Conservation (phyloP, 2,888 invertebrate genomes). For the Archips crataeganus region DNA sequence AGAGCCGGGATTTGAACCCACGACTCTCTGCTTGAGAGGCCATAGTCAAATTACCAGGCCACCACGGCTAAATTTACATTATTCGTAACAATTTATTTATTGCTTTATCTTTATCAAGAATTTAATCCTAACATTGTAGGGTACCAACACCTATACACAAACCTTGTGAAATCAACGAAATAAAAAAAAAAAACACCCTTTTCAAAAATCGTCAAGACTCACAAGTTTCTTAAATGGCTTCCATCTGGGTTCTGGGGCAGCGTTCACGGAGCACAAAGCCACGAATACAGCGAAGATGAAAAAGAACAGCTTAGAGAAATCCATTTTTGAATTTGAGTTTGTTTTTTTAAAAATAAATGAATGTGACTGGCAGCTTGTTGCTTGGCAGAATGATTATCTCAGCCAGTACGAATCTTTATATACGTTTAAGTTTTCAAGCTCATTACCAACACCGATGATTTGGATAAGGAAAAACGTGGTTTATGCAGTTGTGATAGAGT, state of each 20-base stretch:
- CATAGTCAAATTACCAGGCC: too few species aligned
- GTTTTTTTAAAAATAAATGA: slow-evolving; percentile 1
- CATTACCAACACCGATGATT: neutral
- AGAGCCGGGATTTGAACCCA: too few species aligned
- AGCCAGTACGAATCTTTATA: slow-evolving; percentile 19
- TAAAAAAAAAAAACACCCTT: too few species aligned
- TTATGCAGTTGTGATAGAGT: neutral
- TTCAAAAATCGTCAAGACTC: slow-evolving; percentile 8
- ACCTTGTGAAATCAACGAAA: too few species aligned
- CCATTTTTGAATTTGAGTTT: slow-evolving; percentile 11
- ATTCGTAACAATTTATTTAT: too few species aligned
- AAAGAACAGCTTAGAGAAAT: slow-evolving; percentile 36
- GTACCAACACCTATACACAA: too few species aligned
- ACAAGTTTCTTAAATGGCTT: slow-evolving; percentile 43
- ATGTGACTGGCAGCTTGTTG: slow-evolving; percentile 16
- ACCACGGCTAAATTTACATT: too few species aligned
- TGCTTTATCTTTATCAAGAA: too few species aligned
- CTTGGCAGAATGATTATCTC: slow-evolving; percentile 28
- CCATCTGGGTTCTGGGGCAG: slow-evolving; percentile 41
- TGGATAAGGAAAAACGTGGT: neutral
- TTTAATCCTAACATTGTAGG: too few species aligned
- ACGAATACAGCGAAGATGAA: slow-evolving; percentile 26
- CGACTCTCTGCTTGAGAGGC: too few species aligned
- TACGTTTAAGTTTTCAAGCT: slow-evolving; percentile 16
- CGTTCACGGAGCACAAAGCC: slow-evolving; percentile 24